Conservation (phyloP, 2,113 vertebrate genomes). For the Guaruba guarouba region DNA sequence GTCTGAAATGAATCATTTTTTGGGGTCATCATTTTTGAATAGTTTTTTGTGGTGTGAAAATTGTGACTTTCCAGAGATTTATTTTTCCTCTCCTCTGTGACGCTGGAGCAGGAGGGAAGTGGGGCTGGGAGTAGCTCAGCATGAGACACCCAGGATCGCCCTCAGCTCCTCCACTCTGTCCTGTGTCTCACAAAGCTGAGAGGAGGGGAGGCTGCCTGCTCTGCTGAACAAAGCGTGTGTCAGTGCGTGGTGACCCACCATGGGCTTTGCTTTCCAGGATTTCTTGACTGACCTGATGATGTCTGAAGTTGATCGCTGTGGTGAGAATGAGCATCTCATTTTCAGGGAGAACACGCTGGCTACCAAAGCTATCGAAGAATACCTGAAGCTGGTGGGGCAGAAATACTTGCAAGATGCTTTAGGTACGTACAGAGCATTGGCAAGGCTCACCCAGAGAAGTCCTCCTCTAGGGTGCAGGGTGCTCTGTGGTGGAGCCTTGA, state of each 20-base stretch:
- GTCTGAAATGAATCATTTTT: background rate
- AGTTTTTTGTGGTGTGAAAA: background rate
- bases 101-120: background rate
- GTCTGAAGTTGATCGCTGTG: conserved; percentile 98
- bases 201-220: background rate
- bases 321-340: conserved; percentile 98
- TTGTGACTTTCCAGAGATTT: background rate
- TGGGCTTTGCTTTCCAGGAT: conserved; percentile 80
- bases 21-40: background rate
- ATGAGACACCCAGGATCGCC: background rate
- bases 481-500: background rate
- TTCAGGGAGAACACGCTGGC: conserved; percentile 97
- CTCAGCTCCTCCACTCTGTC: background rate
- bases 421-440: conserved; percentile 76
- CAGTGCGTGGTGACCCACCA: background rate
- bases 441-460: fast-evolving
- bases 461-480: background rate
- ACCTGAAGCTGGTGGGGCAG: conserved; percentile 98
- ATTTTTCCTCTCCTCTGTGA: background rate
- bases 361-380: conserved; percentile 98
- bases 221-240: background rate
- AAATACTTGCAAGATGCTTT: conserved; percentile 98
- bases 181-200: fast-evolving
- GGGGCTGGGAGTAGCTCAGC: background rate
- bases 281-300: conserved; percentile 99